Evolutionary conservation across 2,797 vertebrate species (phyloP), one percentile per base, ranked within the genome.

Genomic region (Poecilia wingei): DNA sequence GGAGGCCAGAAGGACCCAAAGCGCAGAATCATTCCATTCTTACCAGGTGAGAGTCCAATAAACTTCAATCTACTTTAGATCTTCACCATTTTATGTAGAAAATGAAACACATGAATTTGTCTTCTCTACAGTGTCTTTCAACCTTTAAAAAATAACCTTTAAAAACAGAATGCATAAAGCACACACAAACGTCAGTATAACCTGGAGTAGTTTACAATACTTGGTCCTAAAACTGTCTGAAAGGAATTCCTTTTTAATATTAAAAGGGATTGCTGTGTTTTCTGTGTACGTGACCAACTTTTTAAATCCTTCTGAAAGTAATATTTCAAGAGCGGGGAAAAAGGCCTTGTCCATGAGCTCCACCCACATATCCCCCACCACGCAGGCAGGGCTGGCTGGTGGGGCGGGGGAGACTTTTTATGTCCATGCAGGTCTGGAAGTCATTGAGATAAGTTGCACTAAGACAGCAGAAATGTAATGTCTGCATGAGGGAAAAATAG

Each of bases 1-100:
- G 98, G 98, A 90, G 98, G 98, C 73, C 98, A 99, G 95, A 99
- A 99, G 93, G 98, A 99, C 86, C 98, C 98, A 0, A 99, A 99
- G 82, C 97, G 98, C 49, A 95, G 98, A 88, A 99, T 99, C 88
- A 99, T 99, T 80, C 98, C 98, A 10, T 99, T 99, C 76, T 95
- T 99, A 55, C 98, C 98, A 95, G 98, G 98, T 99, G 91, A 91
- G 85, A 82, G 76, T 84, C 74, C 41, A 83, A 81, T 53, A 74
- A 59, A 83, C 4, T 6, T 18, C 36, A 66, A 66, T 25, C 8
- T 10, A 41, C 66, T 69, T 25, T 69, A 25, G 13, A n/a, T 41
- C 8, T 69, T 41, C 25, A 13, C 66, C 66, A 43, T 43, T 43
- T 25, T 39, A 69, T 69, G 6, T 39, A 69, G 25, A 43, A 13